These are phyloP conservation scores for Falco naumanni DNA, from an alignment of 2,797 vertebrate genomes.

Conservation along the genomic window DNA sequence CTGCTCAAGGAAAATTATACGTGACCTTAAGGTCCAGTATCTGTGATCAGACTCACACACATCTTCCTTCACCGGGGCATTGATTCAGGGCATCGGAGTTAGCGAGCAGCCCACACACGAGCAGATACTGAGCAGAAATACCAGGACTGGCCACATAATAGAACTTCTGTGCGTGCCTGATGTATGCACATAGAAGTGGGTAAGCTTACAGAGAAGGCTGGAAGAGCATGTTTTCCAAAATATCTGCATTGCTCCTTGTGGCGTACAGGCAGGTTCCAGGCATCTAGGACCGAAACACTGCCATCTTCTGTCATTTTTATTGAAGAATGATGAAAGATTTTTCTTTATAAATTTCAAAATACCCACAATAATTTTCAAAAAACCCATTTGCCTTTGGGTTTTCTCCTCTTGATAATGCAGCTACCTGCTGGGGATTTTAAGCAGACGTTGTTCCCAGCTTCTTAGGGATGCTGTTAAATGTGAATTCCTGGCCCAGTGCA, in stretches of 20 bases:
- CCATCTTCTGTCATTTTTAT: neutral
- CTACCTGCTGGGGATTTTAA: neutral
- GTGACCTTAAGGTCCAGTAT: neutral
- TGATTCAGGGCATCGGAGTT: neutral
- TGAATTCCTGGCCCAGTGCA: conserved; percentile 14
- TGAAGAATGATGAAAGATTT: neutral
- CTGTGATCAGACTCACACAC: neutral
- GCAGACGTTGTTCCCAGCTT: conserved; percentile 16
- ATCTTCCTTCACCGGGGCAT: neutral
- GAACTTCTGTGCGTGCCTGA: neutral
- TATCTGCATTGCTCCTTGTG: neutral
- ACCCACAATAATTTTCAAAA: neutral
- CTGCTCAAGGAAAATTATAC: neutral
- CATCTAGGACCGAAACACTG: neutral
- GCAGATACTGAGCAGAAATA: neutral
- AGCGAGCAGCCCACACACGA: neutral
- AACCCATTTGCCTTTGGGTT: neutral
- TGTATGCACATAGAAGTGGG: neutral
- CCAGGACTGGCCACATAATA: neutral
- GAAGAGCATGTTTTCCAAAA: neutral
- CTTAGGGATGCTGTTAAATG: conserved; percentile 22
- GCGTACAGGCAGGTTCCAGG: neutral
- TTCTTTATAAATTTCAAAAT: neutral
- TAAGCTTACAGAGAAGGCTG: neutral
- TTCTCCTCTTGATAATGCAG: neutral